Conservation (phyloP, 2,797 vertebrate species). For the Prionace glauca region DNA sequence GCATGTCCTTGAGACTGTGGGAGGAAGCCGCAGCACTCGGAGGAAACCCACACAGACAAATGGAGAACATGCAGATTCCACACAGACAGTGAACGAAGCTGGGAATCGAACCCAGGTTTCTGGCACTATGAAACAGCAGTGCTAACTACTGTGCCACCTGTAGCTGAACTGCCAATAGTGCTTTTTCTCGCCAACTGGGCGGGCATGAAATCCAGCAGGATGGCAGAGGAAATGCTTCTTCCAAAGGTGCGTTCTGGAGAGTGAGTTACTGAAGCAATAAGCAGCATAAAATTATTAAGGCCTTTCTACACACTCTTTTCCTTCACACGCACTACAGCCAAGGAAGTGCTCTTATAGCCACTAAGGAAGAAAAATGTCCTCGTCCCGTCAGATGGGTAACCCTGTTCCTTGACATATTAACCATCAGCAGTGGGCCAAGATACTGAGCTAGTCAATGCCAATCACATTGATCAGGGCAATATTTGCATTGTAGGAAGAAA, state of each 20-base stretch:
- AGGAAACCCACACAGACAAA: no score
- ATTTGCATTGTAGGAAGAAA: not conserved
- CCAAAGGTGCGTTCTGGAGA: not conserved
- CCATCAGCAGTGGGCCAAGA: not conserved
- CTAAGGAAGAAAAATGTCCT: not conserved
- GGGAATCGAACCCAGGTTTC: no score
- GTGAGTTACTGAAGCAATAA: not conserved
- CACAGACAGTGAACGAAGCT: no score
- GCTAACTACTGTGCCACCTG: no score
- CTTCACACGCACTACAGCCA: not conserved
- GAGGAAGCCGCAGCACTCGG: no score
- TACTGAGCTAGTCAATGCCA: not conserved
- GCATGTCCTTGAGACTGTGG: no score
- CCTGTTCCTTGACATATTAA: not conserved
- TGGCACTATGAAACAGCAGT: no score
- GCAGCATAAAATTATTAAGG: not conserved
- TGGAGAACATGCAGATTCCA: no score
- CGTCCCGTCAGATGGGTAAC: no score
- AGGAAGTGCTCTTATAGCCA: not conserved
- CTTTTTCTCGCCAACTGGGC: not conserved
- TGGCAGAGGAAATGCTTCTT: not conserved
- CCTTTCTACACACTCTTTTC: not conserved
- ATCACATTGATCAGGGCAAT: not conserved
- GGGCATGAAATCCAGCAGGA: not conserved
- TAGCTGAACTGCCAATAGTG: no score